A percentile compares a stretch with the other conserved stretches of the same genome.
Conservation (phyloP, 2,113 vertebrate species). For the Typhlomys cinereus region DNA sequence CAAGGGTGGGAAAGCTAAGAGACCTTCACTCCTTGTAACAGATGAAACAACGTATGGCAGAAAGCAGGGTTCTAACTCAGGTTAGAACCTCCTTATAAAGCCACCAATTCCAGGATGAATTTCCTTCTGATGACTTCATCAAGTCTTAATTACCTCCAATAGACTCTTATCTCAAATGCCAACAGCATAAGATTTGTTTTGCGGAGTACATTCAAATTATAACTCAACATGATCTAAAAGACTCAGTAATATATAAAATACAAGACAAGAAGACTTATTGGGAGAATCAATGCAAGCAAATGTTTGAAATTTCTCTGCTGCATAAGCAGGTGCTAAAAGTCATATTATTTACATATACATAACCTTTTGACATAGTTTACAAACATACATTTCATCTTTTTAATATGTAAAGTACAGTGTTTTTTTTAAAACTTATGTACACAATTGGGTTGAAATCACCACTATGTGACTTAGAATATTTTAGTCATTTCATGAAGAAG, state of each 20-base stretch:
- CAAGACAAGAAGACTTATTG: neutral
- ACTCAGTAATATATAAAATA: neutral
- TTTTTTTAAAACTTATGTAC: neutral
- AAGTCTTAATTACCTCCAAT: neutral
- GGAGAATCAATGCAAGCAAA: neutral
- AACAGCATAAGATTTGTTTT: neutral
- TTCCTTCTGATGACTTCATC: neutral
- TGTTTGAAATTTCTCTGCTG: neutral
- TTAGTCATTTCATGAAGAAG: neutral
- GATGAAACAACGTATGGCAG: neutral
- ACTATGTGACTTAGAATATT: slow-evolving; percentile 19
- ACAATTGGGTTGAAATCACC: neutral
- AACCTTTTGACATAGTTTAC: neutral
- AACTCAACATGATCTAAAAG: neutral
- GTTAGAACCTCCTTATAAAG: neutral
- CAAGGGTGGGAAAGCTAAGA: neutral
- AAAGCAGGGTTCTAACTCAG: neutral
- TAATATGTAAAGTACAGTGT: neutral
- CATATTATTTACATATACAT: neutral
- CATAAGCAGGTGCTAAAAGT: neutral
- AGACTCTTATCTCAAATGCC: neutral
- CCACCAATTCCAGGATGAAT: too few species aligned
- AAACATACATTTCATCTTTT: neutral
- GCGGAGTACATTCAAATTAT: neutral
- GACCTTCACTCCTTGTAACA: neutral